These are phyloP conservation scores for Macropus fuliginosus DNA, from an alignment of 2,797 vertebrate species.

Conservation along the genomic window DNA sequence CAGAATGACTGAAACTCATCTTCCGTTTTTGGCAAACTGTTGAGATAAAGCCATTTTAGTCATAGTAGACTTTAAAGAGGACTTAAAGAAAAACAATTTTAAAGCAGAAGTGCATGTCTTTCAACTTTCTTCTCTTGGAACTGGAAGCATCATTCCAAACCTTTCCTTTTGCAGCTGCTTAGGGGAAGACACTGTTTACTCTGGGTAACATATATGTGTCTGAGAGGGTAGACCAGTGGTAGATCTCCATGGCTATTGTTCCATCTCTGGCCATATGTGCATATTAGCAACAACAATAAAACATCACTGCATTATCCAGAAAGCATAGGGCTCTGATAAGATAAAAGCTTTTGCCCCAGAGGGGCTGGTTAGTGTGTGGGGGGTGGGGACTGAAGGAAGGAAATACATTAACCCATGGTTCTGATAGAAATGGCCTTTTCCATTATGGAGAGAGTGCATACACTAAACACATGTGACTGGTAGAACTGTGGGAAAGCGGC, in stretches of 20 bases:
- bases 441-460: conserved; percentile 54
- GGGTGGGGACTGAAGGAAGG: conserved; percentile 53
- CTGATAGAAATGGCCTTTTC: conserved; percentile 61
- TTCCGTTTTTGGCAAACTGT: conserved; percentile 59
- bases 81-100: conserved; percentile 2
- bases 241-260: conserved; percentile 70
- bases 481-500: conserved; percentile 33
- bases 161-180: conserved; percentile 69
- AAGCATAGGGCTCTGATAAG: conserved; percentile 70
- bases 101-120: conserved; percentile 60
- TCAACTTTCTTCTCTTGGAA: conserved; percentile 69
- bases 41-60: conserved; percentile 64
- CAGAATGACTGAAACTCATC: conserved; percentile 62
- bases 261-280: conserved; percentile 73
- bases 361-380: conserved; percentile 53
- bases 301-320: conserved; percentile 72
- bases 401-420: conserved; percentile 67
- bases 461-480: conserved; percentile 46
- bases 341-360: conserved; percentile 67
- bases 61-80: conserved; percentile 64
- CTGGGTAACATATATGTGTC: conserved; percentile 73
- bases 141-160: conserved; percentile 68
- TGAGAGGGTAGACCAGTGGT: conserved; percentile 74
- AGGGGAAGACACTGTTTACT: background rate
- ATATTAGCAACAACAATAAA: conserved; percentile 82